Base-by-base conservation (phyloP, 2,113 vertebrate genomes). In the Dryoscopus gambensis region DNA sequence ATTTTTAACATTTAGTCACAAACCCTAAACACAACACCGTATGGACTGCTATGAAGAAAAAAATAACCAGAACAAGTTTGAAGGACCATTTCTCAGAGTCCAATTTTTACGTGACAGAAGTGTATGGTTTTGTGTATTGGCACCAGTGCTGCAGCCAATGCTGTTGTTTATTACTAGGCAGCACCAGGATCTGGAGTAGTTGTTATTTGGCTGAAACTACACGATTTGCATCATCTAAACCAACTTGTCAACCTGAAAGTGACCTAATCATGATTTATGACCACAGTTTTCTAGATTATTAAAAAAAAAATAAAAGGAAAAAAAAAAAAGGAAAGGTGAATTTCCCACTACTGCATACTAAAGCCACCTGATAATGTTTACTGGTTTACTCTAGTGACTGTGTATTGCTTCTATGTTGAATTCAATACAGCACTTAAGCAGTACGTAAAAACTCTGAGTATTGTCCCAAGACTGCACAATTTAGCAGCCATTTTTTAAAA, bases 61-160 rank as follows among this genome's bases (percentile, higher is more conserved):
- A 3, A 56, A 42, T 27, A 57, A 28, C 3, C 21, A 44, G 27
- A 50, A 37, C 7, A 42, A 33, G 3, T 59, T 55, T 62, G 31
- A 73, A 83, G 42, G 25, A 33, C 6, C 4, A 3, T 37, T 74
- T 42, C 47, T 57, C 6, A 37, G 28, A 74, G 24, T 28, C 3
- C 16, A 49, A 27, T 31, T 69, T n/a, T 47, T 39, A n/a, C 9
- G 20, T n/a, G 6, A n/a, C 12, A 31, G 27, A 59, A 47, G 4
- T 46, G 16, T 12, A 68, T 0, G 0, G 2, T 40, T 52, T 30
- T 20, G 8, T 40, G 25, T 16, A 37, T 14, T 0, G 0, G 12
- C 10, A 64, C 28, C 25, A 64, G 20, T 60, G 31, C 20, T 2
- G 0, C 22, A 85, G 5, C 18, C 57, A 56, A 3, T 44, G 7